phyloP scores from a whole-genome alignment of 2,888 invertebrate genomes.

The Agriotes lineatus region DNA sequence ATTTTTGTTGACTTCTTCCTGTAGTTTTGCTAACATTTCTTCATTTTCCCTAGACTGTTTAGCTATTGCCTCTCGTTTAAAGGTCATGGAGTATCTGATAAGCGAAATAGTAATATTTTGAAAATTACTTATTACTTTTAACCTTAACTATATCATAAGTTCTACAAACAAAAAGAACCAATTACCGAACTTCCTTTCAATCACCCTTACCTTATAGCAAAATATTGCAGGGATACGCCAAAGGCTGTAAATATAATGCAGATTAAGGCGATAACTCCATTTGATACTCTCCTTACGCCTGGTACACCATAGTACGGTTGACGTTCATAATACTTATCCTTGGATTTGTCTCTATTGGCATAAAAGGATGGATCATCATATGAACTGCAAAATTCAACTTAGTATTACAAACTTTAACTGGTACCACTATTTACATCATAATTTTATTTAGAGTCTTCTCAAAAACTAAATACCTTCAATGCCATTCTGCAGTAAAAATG shows the following conservation, averaged over 20 bases:
- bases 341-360: constrained; percentile 59
- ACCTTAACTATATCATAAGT: constrained; percentile 20
- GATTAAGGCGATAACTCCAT: constrained; percentile 71
- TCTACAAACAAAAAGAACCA: constrained; percentile 6
- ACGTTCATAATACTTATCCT: constrained; percentile 61
- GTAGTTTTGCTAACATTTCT: constrained; percentile 68
- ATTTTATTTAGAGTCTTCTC: no score
- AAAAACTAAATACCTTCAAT: no score
- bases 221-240: constrained; percentile 72
- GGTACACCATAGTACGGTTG: constrained; percentile 74
- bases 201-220: constrained; percentile 71
- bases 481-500: no score
- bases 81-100: constrained; percentile 69
- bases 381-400: no score
- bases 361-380: constrained; percentile 63
- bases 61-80: constrained; percentile 66
- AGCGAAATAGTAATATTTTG: no score
- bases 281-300: constrained; percentile 73
- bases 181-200: neutral
- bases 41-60: constrained; percentile 68
- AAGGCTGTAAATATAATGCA: constrained; percentile 71
- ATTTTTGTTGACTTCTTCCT: constrained; percentile 68
- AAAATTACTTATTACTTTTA: constrained; percentile 4
- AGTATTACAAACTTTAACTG: no score
- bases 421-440: no score